A percentile compares a stretch with the other conserved stretches of the same genome.
phyloP scores from a whole-genome alignment of 2,113 vertebrate species.

The Brevimyrus niger region DNA sequence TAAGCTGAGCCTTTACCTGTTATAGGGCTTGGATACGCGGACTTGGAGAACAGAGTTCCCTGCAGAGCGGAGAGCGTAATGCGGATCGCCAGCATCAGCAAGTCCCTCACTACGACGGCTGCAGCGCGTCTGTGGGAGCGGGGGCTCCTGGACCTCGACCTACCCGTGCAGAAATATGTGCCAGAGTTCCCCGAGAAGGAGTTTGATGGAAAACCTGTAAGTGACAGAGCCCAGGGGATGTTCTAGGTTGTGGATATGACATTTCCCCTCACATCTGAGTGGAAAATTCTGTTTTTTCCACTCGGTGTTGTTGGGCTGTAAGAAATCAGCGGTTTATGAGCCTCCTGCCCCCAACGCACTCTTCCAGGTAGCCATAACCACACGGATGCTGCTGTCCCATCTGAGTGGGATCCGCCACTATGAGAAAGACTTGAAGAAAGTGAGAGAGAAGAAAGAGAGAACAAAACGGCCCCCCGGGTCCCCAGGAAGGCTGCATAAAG shows the following conservation, averaged over 20 bases:
- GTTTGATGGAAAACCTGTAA: conserved; percentile 83
- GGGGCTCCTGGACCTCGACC: conserved; percentile 83
- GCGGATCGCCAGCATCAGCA: conserved; percentile 96
- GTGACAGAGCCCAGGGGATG: conserved; percentile 15
- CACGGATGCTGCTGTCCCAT: conserved; percentile 83
- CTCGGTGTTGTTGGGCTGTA: background rate
- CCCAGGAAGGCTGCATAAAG: conserved; percentile 42
- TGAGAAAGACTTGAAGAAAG: conserved; percentile 84
- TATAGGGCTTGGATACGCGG: conserved; percentile 83
- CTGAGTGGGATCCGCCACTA: conserved; percentile 96
- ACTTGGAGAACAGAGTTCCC: conserved; percentile 83
- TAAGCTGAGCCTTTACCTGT: background rate
- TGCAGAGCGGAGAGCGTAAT: conserved; percentile 80
- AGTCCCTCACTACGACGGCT: conserved; percentile 84
- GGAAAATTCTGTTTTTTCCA: background rate
- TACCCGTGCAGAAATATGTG: conserved; percentile 86
- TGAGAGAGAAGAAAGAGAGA: conserved; percentile 78
- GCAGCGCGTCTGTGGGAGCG: conserved; percentile 82
- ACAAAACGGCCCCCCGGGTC: conserved; percentile 63
- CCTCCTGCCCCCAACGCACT: background rate
- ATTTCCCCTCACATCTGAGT: background rate
- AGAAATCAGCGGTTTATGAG: background rate
- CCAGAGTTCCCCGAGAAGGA: conserved; percentile 91
- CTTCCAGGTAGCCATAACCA: conserved; percentile 78
- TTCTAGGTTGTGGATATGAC: background rate